phyloP scores from a whole-genome alignment of 1,140 invertebrate species.

The Neotoxoptera formosana region DNA sequence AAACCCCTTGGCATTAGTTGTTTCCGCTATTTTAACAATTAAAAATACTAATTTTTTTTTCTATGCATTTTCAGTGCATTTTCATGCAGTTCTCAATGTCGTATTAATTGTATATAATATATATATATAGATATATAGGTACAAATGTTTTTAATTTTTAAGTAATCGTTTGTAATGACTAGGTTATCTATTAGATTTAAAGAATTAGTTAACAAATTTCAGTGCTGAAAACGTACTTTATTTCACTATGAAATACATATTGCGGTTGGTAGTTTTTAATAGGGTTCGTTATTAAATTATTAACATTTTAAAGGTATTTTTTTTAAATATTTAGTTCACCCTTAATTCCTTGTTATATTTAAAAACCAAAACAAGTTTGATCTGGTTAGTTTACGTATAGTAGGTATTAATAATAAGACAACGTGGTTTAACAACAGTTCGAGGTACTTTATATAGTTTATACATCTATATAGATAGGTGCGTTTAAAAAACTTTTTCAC shows the following conservation, averaged over 20 bases:
- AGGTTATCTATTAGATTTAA: background rate
- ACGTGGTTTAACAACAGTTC: background rate
- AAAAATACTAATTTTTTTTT: background rate
- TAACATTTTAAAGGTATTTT: background rate
- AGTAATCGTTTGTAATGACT: background rate
- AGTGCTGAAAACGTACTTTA: background rate
- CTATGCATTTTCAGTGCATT: too few relatives aligned
- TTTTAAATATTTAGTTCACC: background rate
- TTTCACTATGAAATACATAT: background rate
- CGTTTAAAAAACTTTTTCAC: slow-evolving; percentile 21
- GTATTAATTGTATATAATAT: background rate
- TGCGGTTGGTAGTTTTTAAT: background rate
- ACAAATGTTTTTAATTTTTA: background rate
- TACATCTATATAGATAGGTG: background rate
- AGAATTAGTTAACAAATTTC: background rate
- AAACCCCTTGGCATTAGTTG: background rate
- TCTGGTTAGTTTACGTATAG: background rate
- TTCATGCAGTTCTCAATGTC: too few relatives aligned
- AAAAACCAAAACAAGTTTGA: background rate
- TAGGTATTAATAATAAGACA: background rate
- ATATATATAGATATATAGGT: too few relatives aligned
- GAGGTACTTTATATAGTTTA: background rate
- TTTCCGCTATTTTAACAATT: background rate
- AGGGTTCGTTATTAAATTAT: background rate
- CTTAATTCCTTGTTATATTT: background rate